These are phyloP conservation scores for Garrulus glandarius DNA, from an alignment of 2,797 vertebrate species.

Conservation along the genomic window DNA sequence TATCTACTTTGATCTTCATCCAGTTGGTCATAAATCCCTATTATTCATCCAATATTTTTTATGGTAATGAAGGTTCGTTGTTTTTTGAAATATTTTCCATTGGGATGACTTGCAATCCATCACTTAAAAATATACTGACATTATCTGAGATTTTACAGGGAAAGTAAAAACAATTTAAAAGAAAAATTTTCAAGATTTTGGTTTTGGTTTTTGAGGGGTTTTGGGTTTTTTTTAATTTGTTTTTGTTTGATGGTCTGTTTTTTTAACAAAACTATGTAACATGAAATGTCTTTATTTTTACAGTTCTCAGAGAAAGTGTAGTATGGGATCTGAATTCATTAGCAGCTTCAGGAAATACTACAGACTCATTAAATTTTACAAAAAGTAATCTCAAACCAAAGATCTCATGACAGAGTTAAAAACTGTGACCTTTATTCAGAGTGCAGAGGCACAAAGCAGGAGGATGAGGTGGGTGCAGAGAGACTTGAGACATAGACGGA, in stretches of 20 bases:
- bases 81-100: not conserved
- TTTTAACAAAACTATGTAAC: not conserved
- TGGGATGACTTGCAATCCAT: not conserved
- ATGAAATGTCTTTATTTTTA: not conserved
- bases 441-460: not conserved
- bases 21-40: not conserved
- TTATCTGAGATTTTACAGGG: not conserved
- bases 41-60: not conserved
- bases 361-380: not conserved
- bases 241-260: too few species aligned
- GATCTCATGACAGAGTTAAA: not conserved
- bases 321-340: not conserved
- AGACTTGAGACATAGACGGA: not conserved
- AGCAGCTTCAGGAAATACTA: not conserved
- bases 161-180: not conserved
- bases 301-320: not conserved
- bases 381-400: not conserved
- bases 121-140: not conserved
- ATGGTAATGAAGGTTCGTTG: not conserved
- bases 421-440: not conserved
- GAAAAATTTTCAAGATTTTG: accelerated
- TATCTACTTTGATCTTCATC: not conserved
- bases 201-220: not conserved
- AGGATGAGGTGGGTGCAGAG: not conserved
- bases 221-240: not conserved